A percentile compares a stretch with the other conserved stretches of the same genome.
These are phyloP conservation scores for Polylopha cassiicola DNA, from an alignment of 2,888 invertebrate genomes.

Conservation along the genomic window DNA sequence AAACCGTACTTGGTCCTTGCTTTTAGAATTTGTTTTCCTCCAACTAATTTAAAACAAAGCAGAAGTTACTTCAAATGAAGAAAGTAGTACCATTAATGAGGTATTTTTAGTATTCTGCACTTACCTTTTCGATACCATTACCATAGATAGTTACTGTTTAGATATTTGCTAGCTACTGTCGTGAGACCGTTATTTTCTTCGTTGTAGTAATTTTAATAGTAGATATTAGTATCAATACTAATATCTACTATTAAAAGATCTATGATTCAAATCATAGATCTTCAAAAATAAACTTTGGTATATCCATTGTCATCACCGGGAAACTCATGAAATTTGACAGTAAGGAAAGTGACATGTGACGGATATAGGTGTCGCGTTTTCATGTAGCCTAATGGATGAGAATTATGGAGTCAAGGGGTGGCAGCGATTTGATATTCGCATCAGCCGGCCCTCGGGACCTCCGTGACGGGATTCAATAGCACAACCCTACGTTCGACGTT, in stretches of 20 bases:
- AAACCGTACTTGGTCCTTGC: conserved; percentile 48
- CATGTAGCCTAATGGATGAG: conserved; percentile 61
- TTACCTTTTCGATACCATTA: conserved; percentile 10
- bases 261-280: too few species aligned
- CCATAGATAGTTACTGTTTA: too few species aligned
- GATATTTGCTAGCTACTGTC: too few species aligned
- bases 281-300: too few species aligned
- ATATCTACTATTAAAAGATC: too few species aligned
- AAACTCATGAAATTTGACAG: conserved; percentile 34
- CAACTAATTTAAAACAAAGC: conserved; percentile 39
- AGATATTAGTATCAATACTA: too few species aligned
- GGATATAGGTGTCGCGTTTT: conserved; percentile 53
- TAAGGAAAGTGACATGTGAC: conserved; percentile 44
- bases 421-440: conserved; percentile 72
- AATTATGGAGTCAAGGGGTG: conserved; percentile 67
- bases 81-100: conserved; percentile 61
- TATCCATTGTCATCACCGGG: too few species aligned
- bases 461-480: conserved; percentile 61
- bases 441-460: conserved; percentile 61
- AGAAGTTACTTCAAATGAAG: conserved; percentile 52
- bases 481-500: conserved; percentile 49
- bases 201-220: too few species aligned
- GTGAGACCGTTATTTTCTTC: too few species aligned
- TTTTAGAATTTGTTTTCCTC: conserved; percentile 51
- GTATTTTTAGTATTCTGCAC: conserved; percentile 51